Evolutionary conservation across 2,797 vertebrate genomes (phyloP).

Genomic region (Chiloscyllium punctatum): DNA sequence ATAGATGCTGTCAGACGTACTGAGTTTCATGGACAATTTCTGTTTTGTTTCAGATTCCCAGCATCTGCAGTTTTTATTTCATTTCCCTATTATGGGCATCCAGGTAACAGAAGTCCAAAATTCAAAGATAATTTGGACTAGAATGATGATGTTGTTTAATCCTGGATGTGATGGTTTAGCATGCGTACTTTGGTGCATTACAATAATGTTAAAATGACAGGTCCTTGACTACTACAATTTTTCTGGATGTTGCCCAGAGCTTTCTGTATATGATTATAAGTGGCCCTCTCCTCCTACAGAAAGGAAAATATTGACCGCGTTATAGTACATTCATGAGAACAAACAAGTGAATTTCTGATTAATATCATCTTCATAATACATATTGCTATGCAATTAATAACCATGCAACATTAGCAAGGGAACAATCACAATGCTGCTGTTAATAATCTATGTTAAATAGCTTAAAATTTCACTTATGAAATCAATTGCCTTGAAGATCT

Average conservation of each 20-base stretch:
- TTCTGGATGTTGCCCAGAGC: neutral
- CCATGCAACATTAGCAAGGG: neutral
- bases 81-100: neutral
- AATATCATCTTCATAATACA: neutral
- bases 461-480: neutral
- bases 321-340: too few species aligned
- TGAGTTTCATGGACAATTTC: too few species aligned
- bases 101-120: neutral
- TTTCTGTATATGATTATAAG: neutral
- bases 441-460: neutral
- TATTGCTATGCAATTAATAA: neutral
- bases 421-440: neutral
- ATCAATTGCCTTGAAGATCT: neutral
- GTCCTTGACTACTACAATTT: neutral
- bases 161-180: neutral
- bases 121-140: neutral
- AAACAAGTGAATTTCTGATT: neutral
- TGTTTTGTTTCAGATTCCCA: too few species aligned
- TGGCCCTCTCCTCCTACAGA: neutral
- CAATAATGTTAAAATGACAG: neutral
- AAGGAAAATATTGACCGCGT: neutral
- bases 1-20: too few species aligned
- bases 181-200: neutral
- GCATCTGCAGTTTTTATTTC: neutral
- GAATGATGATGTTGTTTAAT: neutral